Base-by-base conservation (phyloP, 2,113 vertebrate genomes). In the Scomber colias region DNA sequence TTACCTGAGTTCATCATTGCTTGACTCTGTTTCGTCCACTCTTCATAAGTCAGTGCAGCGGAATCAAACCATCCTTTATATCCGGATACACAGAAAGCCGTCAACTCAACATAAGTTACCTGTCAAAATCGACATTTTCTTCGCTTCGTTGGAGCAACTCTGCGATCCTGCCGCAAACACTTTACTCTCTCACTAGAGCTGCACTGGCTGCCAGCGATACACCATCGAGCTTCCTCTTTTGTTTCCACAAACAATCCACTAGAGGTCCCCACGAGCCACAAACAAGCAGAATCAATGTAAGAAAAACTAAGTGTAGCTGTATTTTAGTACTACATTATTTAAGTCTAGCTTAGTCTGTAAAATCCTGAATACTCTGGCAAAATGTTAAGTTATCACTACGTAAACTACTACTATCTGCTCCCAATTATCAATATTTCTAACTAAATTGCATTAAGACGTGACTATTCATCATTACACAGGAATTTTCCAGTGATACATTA, bases 1-100 rank as follows among this genome's bases (percentile, higher is more conserved):
- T 85, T 73, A 93, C 92, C 92, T 88, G 92, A 75, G 64, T 55
- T 90, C 75, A 89, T 90, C 64, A 5, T 87, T 45, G 57, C 77
- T 64, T 61, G 75, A 1, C 17, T 55, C 19, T 16, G 0, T 48
- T 71, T 49, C 4, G 2, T 53, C 40, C 16, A 1, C 31, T n/a
- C 16, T 68, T 62, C 16, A 27, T 5, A 12, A 65, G 27, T 79
- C 69, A 81, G 13, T 2, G 21, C 14, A 35, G 57, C 2, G n/a
- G 19, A n/a, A 59, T 66, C 19, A 63, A 44, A 51, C 1, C 55
- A 0, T 44, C n/a, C 3, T 54, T 31, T 49, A 68, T 57, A 24
- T 50, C 49, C 50, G 30, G 31, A 56, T 11, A 17, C 57, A 73
- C 56, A 0, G 5, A 64, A 10, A 75, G 3, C 21, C 12, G 10